Conservation (phyloP, 2,797 vertebrate genomes). For the Orientallactaga sibirica region DNA sequence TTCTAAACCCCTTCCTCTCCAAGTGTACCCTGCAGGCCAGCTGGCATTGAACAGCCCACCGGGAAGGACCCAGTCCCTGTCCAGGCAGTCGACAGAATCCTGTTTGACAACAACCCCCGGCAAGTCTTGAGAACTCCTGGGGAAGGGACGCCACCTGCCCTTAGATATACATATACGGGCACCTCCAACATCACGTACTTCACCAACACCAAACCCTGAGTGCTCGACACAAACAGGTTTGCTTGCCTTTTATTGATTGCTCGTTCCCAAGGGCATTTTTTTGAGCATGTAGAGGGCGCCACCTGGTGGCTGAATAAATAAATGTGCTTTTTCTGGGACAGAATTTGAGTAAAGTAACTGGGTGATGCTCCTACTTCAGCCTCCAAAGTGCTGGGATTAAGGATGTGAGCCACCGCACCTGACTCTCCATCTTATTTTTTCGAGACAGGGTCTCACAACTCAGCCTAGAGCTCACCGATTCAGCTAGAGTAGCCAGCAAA, state of each 20-base stretch:
- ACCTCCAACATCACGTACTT: not conserved
- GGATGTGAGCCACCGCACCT: too few relatives aligned
- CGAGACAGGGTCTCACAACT: not conserved
- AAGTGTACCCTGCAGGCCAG: not conserved
- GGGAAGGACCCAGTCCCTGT: not conserved
- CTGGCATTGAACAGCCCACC: not conserved
- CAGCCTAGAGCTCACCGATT: not conserved
- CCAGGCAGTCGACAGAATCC: not conserved
- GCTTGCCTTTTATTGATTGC: not conserved
- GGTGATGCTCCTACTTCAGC: not conserved
- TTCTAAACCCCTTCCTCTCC: not conserved
- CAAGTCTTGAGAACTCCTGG: not conserved
- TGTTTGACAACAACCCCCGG: not conserved
- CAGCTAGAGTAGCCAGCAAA: too few relatives aligned
- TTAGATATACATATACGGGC: not conserved
- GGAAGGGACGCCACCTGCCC: not conserved
- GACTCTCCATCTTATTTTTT: not conserved
- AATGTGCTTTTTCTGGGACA: not conserved
- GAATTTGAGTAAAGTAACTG: not conserved
- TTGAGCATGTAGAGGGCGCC: not conserved
- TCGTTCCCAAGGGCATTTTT: not conserved
- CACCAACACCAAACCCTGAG: not conserved
- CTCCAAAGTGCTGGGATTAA: too few relatives aligned
- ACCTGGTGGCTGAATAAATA: conserved; percentile 40
- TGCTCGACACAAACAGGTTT: not conserved